phyloP scores from a whole-genome alignment of 2,888 invertebrate genomes.

The Monoplex corrugatus region DNA sequence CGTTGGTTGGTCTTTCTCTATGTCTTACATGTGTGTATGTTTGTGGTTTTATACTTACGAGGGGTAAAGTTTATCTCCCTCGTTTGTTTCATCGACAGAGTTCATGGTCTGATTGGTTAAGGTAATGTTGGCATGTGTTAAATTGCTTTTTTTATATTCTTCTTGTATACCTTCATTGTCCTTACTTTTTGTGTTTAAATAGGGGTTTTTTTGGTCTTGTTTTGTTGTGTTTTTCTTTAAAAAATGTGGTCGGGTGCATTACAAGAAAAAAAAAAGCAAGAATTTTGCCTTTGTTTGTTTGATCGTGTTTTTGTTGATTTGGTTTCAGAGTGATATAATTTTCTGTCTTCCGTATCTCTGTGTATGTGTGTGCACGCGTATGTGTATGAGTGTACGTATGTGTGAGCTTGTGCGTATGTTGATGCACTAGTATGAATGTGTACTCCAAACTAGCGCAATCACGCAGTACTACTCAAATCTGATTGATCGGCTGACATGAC shows the following conservation, averaged over 20 bases:
- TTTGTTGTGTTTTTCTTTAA: not conserved
- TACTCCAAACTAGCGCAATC: too few relatives aligned
- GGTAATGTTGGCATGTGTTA: not conserved
- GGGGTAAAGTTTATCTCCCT: not conserved
- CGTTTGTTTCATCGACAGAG: not conserved
- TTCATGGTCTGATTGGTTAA: not conserved
- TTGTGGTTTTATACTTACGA: too few relatives aligned
- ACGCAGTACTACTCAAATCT: too few relatives aligned
- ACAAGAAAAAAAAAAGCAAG: not conserved
- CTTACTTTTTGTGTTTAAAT: not conserved
- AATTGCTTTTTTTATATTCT: not conserved
- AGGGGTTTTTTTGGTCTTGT: not conserved
- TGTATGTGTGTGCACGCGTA: not conserved
- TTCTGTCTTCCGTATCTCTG: too few relatives aligned
- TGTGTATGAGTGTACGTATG: not conserved
- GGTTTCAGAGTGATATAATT: not conserved
- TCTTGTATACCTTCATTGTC: too few relatives aligned
- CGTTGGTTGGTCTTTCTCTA: too few relatives aligned
- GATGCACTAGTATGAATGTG: too few relatives aligned
- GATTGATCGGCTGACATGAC: too few relatives aligned
- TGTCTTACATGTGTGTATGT: too few relatives aligned
- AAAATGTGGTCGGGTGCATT: not conserved
- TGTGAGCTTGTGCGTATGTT: too few relatives aligned
- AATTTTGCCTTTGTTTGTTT: constrained; percentile 9
- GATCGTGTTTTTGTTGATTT: not conserved